Evolutionary conservation across 2,888 invertebrate genomes (phyloP).

Genomic region (Polia nebulosa): DNA sequence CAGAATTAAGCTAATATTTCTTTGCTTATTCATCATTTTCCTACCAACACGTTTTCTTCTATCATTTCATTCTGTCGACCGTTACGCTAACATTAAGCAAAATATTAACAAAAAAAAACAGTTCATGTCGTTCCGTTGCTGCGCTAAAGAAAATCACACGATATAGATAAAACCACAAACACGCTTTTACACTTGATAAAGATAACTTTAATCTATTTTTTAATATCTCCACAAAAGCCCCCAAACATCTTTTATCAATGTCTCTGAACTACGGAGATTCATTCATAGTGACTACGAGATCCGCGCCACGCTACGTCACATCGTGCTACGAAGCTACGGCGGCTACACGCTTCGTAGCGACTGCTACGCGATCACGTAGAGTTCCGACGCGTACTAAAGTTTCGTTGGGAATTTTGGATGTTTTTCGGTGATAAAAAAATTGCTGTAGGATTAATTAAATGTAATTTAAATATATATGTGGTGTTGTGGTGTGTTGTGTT

Average conservation of each 20-base stretch:
- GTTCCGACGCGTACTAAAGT: constrained; percentile 39
- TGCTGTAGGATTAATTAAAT: not conserved
- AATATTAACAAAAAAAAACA: not conserved
- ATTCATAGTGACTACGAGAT: constrained; percentile 22
- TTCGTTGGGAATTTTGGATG: constrained; percentile 7
- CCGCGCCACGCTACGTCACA: constrained; percentile 63
- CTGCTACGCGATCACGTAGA: constrained; percentile 63
- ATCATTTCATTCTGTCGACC: not conserved
- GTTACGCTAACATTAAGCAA: not conserved
- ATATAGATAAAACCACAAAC: not conserved
- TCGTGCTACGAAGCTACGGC: constrained; percentile 75
- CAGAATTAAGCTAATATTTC: no score
- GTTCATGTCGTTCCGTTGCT: not conserved
- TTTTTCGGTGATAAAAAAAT: constrained; percentile 14
- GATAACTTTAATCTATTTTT: no score
- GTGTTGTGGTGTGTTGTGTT: constrained; percentile 19
- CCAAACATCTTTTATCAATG: not conserved
- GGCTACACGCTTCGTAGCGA: constrained; percentile 70
- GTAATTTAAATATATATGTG: not conserved
- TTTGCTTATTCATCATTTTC: not conserved
- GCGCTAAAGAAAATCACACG: not conserved
- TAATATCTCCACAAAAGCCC: no score
- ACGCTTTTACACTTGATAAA: no score
- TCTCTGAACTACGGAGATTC: constrained; percentile 3
- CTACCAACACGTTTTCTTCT: not conserved